phyloP scores from a whole-genome alignment of 2,797 vertebrate genomes.

The Sorex maritimensis region DNA sequence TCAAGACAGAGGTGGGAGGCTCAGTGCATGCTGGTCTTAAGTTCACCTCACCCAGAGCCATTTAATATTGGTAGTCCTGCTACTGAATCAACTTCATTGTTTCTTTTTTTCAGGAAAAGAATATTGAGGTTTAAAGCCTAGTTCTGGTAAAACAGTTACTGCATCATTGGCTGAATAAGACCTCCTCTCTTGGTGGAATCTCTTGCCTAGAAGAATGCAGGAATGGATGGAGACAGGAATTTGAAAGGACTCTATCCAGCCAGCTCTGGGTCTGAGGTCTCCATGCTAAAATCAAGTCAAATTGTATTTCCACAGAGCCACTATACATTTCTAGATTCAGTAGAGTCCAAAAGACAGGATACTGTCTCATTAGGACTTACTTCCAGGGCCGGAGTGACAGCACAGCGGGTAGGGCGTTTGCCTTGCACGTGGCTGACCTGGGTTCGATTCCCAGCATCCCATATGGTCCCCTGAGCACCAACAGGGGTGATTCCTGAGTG shows the following conservation, averaged over 20 bases:
- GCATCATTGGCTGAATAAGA: background rate
- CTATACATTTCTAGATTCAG: background rate
- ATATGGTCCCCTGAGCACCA: no score
- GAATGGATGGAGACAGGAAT: background rate
- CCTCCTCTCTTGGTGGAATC: conserved; percentile 40
- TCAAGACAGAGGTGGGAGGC: background rate
- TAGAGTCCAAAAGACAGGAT: conserved; percentile 3
- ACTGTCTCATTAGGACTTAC: background rate
- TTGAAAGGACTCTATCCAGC: background rate
- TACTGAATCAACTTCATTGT: background rate
- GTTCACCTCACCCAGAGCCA: background rate
- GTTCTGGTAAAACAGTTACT: background rate
- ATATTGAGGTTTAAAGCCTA: background rate
- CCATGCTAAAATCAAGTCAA: background rate
- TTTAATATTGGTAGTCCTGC: background rate
- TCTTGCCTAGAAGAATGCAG: no score
- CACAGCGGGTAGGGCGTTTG: no score
- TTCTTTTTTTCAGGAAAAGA: background rate
- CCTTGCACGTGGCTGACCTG: no score
- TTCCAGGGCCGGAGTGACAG: background rate
- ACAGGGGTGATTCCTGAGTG: no score
- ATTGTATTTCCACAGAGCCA: background rate
- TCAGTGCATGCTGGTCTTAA: background rate
- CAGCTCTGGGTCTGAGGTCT: background rate
- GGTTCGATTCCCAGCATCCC: no score